These are phyloP conservation scores for Drosophila borborema DNA, from an alignment of 2,888 invertebrate genomes.

Conservation along the genomic window DNA sequence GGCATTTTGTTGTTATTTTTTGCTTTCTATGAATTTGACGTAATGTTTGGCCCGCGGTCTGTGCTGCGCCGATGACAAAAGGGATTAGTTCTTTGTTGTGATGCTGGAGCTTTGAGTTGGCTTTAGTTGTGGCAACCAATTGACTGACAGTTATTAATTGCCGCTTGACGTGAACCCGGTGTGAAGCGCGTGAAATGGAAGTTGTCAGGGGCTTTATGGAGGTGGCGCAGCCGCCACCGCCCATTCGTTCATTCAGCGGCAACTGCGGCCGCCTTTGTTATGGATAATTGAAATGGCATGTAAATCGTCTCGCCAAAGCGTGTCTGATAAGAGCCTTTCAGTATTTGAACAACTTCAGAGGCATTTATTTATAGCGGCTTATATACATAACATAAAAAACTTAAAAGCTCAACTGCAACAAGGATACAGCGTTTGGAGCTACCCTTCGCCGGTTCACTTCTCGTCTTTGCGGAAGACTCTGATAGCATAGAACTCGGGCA, in stretches of 20 bases:
- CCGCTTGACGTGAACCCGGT: slow-evolving; percentile 61
- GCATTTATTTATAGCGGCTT: slow-evolving; percentile 68
- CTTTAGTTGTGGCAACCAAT: slow-evolving; percentile 63
- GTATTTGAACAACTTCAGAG: slow-evolving; percentile 46
- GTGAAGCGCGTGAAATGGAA: slow-evolving; percentile 24
- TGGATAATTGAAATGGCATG: slow-evolving; percentile 59
- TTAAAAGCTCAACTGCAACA: slow-evolving; percentile 31
- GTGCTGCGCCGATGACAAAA: slow-evolving; percentile 68
- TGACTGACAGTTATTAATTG: slow-evolving; percentile 77
- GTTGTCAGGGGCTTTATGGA: slow-evolving; percentile 9
- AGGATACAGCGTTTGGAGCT: slow-evolving; percentile 13
- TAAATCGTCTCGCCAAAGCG: slow-evolving; percentile 42
- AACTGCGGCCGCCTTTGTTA: slow-evolving; percentile 43
- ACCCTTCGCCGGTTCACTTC: slow-evolving; percentile 25
- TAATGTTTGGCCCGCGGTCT: slow-evolving; percentile 60
- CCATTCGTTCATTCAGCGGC: slow-evolving; percentile 39
- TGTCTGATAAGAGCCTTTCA: slow-evolving; percentile 31
- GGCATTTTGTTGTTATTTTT: slow-evolving; percentile 36
- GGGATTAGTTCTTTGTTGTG: slow-evolving; percentile 73
- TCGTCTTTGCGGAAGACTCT: slow-evolving; percentile 73
- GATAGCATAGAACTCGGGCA: slow-evolving; percentile 83
- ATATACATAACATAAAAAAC: slow-evolving; percentile 63
- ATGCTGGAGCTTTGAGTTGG: slow-evolving; percentile 40
- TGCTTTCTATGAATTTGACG: slow-evolving; percentile 66
- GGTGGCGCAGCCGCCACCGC: slow-evolving; percentile 29